Percentiles rank a stretch among this genome's conserved stretches.
Evolutionary conservation across 1,140 invertebrate genomes (phyloP).

Genomic region (Leptinotarsa lineolata): DNA sequence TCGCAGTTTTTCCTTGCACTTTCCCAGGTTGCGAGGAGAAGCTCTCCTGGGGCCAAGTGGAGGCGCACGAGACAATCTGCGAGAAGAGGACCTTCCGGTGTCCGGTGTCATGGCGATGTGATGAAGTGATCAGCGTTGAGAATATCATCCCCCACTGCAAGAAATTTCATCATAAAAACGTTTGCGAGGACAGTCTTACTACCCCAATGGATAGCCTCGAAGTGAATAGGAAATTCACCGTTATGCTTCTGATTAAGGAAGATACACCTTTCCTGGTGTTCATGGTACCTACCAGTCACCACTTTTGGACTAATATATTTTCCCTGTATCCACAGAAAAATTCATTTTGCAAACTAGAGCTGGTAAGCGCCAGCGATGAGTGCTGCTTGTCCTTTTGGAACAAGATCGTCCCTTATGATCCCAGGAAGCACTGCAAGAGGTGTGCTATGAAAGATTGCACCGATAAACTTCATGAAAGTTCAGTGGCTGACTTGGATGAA

Average conservation of each 20-base stretch:
- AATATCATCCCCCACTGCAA: neutral
- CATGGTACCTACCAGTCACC: neutral
- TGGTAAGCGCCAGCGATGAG: neutral
- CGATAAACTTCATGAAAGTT: neutral
- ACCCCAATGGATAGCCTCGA: neutral
- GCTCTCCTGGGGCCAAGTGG: neutral
- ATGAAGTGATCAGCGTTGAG: neutral
- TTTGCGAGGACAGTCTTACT: neutral
- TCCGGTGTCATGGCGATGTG: conserved; percentile 16
- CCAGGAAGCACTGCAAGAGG: conserved; percentile 9
- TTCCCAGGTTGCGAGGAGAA: neutral
- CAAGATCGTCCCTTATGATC: neutral
- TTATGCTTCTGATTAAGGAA: conserved; percentile 3
- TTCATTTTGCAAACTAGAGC: neutral
- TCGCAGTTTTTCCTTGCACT: conserved; percentile 14
- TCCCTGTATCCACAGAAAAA: neutral
- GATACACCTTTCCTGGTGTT: conserved; percentile 9
- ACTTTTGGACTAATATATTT: conserved; percentile 13
- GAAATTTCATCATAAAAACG: conserved; percentile 7
- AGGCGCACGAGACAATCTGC: conserved; percentile 13
- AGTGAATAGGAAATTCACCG: neutral
- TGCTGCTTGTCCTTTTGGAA: conserved; percentile 11
- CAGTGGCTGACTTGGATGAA: conserved; percentile 2
- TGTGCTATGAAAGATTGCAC: conserved; percentile 11
- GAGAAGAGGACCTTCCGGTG: conserved; percentile 2